These are phyloP conservation scores for Drosophila diplacantha DNA, from an alignment of 2,888 invertebrate genomes.

Conservation along the genomic window DNA sequence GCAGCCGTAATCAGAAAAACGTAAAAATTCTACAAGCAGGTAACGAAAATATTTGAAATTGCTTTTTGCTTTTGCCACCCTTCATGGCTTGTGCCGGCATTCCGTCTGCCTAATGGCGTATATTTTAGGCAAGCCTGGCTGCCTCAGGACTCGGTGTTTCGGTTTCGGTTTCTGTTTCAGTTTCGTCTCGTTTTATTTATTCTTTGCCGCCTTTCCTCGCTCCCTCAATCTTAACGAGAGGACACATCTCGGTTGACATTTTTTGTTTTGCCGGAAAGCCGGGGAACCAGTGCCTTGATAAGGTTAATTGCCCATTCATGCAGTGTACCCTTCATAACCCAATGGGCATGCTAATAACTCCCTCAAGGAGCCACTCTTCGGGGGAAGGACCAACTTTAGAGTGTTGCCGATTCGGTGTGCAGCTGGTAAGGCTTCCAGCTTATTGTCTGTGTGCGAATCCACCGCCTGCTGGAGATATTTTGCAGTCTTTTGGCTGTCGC, in stretches of 20 bases:
- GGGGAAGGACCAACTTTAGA: constrained; percentile 1
- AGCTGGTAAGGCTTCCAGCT: not conserved
- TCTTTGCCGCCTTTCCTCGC: constrained; percentile 22
- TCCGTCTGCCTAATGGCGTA: constrained; percentile 72
- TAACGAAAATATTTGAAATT: constrained; percentile 72
- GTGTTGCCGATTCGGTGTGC: constrained; percentile 26
- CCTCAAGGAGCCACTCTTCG: constrained; percentile 1
- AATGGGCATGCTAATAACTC: constrained; percentile 23
- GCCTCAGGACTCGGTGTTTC: constrained; percentile 40
- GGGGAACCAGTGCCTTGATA: constrained; percentile 54
- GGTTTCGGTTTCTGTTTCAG: constrained; percentile 47
- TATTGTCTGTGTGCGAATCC: constrained; percentile 1
- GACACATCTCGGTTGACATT: constrained; percentile 26
- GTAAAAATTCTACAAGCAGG: constrained; percentile 69
- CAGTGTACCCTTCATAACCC: constrained; percentile 34
- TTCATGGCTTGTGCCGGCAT: constrained; percentile 50
- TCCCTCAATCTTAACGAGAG: constrained; percentile 28
- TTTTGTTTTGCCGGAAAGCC: constrained; percentile 24
- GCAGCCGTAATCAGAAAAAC: constrained; percentile 66
- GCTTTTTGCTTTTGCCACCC: constrained; percentile 62
- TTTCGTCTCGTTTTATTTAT: constrained; percentile 45
- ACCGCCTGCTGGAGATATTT: constrained; percentile 5
- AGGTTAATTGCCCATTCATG: constrained; percentile 68
- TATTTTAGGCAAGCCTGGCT: constrained; percentile 52
- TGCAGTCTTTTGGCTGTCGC: constrained; percentile 31